phyloP scores from a whole-genome alignment of 2,797 vertebrate genomes.

The Merluccius polli region DNA sequence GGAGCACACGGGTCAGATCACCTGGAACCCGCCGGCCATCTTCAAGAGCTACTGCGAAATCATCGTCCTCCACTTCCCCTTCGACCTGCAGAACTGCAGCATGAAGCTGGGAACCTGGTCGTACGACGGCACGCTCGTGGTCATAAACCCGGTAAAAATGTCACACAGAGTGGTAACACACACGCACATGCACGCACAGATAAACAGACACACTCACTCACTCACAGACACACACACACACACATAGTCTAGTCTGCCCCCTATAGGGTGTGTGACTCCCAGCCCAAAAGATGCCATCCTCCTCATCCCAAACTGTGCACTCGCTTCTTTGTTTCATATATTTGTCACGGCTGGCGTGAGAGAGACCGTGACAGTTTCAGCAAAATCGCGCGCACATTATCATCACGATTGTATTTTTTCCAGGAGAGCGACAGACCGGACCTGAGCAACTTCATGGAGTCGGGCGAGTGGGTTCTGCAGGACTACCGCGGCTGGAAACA shows the following conservation, averaged over 20 bases:
- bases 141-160: slow-evolving; percentile 82
- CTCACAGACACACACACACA: neutral
- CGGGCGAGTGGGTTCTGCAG: slow-evolving; percentile 92
- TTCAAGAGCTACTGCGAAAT: slow-evolving; percentile 99
- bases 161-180: neutral
- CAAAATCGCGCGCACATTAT: too few relatives aligned
- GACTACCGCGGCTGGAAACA: slow-evolving; percentile 89
- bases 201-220: neutral
- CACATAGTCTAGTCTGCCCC: too few relatives aligned
- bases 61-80: slow-evolving; percentile 92
- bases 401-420: neutral
- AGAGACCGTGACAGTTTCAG: too few relatives aligned
- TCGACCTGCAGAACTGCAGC: slow-evolving; percentile 96
- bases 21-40: slow-evolving; percentile 94
- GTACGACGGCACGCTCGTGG: slow-evolving; percentile 84
- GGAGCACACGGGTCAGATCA: slow-evolving; percentile 86
- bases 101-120: slow-evolving; percentile 97
- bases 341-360: too few relatives aligned
- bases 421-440: slow-evolving; percentile 88
- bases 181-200: too few relatives aligned
- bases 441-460: slow-evolving; percentile 93
- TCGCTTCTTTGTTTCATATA: too few relatives aligned
- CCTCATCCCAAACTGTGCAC: neutral
- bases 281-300: neutral
- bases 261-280: too few relatives aligned